These are phyloP conservation scores for Atherix ibis DNA, from an alignment of 2,888 invertebrate species.

Conservation along the genomic window DNA sequence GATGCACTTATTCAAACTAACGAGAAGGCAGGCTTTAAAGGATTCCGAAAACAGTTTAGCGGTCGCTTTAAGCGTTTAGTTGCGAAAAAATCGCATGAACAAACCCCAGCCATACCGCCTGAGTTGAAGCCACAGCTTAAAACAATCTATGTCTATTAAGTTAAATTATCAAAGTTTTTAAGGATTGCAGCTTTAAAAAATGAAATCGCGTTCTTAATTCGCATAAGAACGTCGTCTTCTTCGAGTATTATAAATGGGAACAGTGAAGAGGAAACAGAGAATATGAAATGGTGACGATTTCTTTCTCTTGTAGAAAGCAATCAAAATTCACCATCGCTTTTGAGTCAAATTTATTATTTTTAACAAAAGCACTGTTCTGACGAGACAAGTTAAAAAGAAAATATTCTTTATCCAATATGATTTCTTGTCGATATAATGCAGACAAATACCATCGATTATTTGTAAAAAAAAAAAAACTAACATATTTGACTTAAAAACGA, in stretches of 20 bases:
- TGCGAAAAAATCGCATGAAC: conserved; percentile 67
- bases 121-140: conserved; percentile 76
- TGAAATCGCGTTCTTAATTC: conserved; percentile 5
- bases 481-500: no score
- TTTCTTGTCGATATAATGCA: no score
- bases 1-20: conserved; percentile 59
- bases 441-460: no score
- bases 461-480: no score
- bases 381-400: no score
- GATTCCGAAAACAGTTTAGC: conserved; percentile 71
- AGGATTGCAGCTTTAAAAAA: conserved; percentile 6
- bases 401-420: no score
- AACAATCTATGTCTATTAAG: conserved; percentile 74
- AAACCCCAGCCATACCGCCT: conserved; percentile 70
- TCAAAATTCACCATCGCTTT: not conserved
- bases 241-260: conserved; percentile 9
- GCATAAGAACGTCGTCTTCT: not conserved
- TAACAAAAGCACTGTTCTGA: no score
- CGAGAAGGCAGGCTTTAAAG: conserved; percentile 60
- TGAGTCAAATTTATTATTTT: no score
- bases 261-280: conserved; percentile 3
- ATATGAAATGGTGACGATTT: not conserved
- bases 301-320: no score
- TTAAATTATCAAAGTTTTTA: no score
- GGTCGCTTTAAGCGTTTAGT: conserved; percentile 75